Evolutionary conservation across 2,888 invertebrate species (phyloP), one percentile per base, ranked within the genome.

Genomic region (Pachliopta kotzebuea): DNA sequence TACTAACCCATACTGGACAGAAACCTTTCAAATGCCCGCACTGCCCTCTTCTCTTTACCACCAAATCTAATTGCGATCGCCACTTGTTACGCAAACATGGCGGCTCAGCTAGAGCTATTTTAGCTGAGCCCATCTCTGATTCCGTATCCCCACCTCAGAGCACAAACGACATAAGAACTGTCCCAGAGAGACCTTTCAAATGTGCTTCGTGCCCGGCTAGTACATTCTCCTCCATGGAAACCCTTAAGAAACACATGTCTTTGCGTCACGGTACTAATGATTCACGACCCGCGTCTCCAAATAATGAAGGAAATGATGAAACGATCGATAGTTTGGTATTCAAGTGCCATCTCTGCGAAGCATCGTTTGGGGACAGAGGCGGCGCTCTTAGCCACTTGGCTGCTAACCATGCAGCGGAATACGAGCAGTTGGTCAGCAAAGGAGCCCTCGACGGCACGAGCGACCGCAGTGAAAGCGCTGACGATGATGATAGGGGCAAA

Each of bases 11-110:
- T 83, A 99, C 98, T 0, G 98, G 96, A 2, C 98, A 98, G 80
- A 99, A 99, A 79, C 99, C 99, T 0, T 99, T 96, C 91, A 97
- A 98, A 79, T 99, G 99, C 84, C 96, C 96, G 0, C 96, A 97
- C 77, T 99, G 99, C 80, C 96, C 97, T 0, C 93, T 98, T 11
- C 94, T 98, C 1, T 99, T 99, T 84, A 99, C 98, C 45, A 99
- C 98, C 0, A 99, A 99, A 83, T 98, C 98, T 11, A 99, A 99
- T 86, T 97, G 99, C 83, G 99, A 99, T 79, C 96, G 99, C 17
- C 99, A 99, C 83, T 88, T 99, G 66, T 87, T 97, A 61, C 93
- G 98, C 49, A 98, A 98, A 78, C 98, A 98, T 79, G 91, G 92
- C 53, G 84, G 92, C 66, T 83, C 92, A 63, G 85, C 92, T 49